A percentile compares a stretch with the other conserved stretches of the same genome.
Conservation (phyloP, 2,888 invertebrate genomes). For the Trachelus stipa region DNA sequence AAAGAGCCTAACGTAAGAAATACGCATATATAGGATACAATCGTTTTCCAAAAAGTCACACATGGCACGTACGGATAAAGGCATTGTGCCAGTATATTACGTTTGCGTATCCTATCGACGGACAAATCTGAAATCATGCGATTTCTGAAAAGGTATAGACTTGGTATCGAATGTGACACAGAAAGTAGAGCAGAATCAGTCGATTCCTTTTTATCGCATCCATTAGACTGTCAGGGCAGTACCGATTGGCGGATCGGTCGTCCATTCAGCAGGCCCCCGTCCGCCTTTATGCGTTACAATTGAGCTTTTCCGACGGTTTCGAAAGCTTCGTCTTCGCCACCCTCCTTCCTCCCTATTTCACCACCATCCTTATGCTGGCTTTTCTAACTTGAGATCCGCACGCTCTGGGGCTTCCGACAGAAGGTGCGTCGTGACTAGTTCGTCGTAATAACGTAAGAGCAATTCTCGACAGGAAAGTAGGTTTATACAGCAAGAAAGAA, state of each 20-base stretch:
- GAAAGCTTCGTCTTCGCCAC: not conserved
- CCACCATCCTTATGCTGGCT: not conserved
- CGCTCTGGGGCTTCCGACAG: not conserved
- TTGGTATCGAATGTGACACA: not conserved
- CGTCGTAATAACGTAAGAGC: not conserved
- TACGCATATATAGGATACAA: not conserved
- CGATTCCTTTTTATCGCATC: not conserved
- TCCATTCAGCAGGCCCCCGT: not conserved
- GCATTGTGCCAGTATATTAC: not conserved
- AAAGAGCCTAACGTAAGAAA: not conserved
- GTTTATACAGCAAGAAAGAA: not conserved
- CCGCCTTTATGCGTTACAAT: not conserved
- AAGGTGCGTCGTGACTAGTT: not conserved
- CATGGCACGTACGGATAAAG: not conserved
- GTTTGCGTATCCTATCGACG: not conserved
- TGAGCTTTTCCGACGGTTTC: not conserved
- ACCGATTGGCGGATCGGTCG: not conserved
- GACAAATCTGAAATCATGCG: not conserved
- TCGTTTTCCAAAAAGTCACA: not conserved
- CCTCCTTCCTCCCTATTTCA: not conserved
- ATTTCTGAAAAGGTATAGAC: not conserved
- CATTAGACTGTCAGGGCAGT: not conserved
- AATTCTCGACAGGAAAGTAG: not conserved
- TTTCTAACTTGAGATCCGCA: not conserved
- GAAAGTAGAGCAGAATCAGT: not conserved